Evolutionary conservation across 2,113 vertebrate genomes (phyloP), one percentile per base, ranked within the genome.

Genomic region (Ahaetulla prasina): DNA sequence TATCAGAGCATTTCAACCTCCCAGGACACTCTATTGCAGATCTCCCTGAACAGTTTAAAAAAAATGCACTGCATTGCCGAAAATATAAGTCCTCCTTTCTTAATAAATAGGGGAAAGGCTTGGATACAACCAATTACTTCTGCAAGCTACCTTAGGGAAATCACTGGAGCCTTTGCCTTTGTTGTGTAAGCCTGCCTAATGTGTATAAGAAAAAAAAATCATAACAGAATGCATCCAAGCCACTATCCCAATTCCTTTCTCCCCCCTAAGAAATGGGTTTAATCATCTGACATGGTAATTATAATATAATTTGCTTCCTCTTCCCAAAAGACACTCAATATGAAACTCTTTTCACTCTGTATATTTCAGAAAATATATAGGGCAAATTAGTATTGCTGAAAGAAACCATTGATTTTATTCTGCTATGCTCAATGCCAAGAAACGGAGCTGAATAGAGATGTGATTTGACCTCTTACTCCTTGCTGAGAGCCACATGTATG

Each of bases 361-460:
- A 89, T 20, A 87, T 86, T 89, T 68, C 52, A 47, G 68, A 60
- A 45, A 88, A 80, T 92, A 9, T 43, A 50, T 60, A 50, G 35
- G 9, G 53, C n/a, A 85, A 93, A 84, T 57, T 25, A 95, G 10
- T 68, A 3, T 1, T 0, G 55, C 94, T 92, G 60, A 90, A n/a
- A 94, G 74, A 93, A 91, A 93, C 27, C 3, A 0, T 4, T 52
- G 2, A 7, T 84, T 84, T 18, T 49, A 27, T 12, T 93, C 47
- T 93, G 88, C 90, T 93, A 47, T 91, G 74, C 35, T 23, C 89
- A 39, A 86, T 89, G 20, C 14, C 35, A 50, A 2, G 39, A 91
- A 85, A 92, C 89, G 47, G 63, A 30, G 0, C 53, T 0, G 8
- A 39, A 57, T 11, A 88, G 91, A 85, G 39, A 88, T 0, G 25